Base-by-base conservation (phyloP, 2,113 vertebrate genomes). In the Poeciliopsis turrubarensis region DNA sequence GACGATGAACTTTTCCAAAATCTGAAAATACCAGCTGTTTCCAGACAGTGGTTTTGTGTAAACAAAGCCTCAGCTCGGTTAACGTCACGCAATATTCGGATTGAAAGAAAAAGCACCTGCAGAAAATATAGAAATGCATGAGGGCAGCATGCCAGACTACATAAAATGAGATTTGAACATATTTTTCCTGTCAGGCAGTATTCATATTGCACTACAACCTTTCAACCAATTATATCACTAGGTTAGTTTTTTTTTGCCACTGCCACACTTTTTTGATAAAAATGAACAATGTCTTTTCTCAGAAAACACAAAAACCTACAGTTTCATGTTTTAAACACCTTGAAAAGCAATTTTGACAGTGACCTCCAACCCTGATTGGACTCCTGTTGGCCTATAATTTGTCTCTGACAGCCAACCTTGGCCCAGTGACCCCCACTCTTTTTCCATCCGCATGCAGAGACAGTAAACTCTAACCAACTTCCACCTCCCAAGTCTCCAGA, bases 401-500 rank as follows among this genome's bases (percentile, higher is more conserved):
- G 72, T 87, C 72, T 81, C 80, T 78, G 70, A 84, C 62, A 76
- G 69, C 72, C 86, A 78, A 84, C 86, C 87, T 88, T 89, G 79
- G 68, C 78, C 79, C 67, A 57, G 34, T 77, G 87, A 90, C 78
- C 87, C 73, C 25, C 60, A 39, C 82, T 62, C 65, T 66, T 68
- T 84, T 73, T 77, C 75, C 78, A 71, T 86, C 77, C 76, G 65
- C 75, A 84, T 74, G 76, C 81, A 82, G 78, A 68, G 85, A 87
- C 82, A 78, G 73, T 84, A 78, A 87, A 86, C 80, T 81, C 65
- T 83, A 81, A 87, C 86, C 77, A 70, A 65, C 77, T 85, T 81
- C 86, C 76, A 70, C 94, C 94, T 94, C 91, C 87, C 89, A 92
- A 94, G 87, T 89, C 93, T 92, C 95, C 88, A 93, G 91, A 95